Percentiles rank a stretch among this genome's conserved stretches.
Evolutionary conservation across 2,888 invertebrate species (phyloP).

Genomic region (Colostygia pectinataria): DNA sequence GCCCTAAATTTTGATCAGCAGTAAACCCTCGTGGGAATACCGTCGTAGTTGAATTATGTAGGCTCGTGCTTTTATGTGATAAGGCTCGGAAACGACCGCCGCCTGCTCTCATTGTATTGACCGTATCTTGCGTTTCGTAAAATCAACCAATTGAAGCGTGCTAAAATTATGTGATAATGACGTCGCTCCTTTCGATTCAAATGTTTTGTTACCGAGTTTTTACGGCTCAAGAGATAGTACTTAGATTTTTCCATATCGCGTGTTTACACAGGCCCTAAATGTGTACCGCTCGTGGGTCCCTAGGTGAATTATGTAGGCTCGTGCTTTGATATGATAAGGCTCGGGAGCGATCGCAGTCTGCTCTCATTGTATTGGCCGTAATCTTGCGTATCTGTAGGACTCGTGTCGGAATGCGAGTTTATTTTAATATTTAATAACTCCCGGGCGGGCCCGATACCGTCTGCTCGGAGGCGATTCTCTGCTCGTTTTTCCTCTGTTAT

Average conservation of each 20-base stretch:
- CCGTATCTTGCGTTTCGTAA: constrained; percentile 4
- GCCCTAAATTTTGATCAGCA: constrained; percentile 19
- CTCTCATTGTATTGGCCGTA: constrained; percentile 78
- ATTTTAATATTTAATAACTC: constrained; percentile 83
- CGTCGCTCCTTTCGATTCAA: background rate
- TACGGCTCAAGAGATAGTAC: constrained; percentile 8
- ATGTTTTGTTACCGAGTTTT: too few relatives aligned
- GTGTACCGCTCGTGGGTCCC: constrained; percentile 44
- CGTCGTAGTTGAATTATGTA: constrained; percentile 17
- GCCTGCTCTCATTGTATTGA: constrained; percentile 4
- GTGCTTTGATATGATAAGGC: constrained; percentile 76
- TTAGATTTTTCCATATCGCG: constrained; percentile 37
- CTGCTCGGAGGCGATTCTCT: constrained; percentile 72
- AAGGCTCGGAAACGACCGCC: constrained; percentile 7
- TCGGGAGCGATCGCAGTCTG: constrained; percentile 67
- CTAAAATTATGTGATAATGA: background rate
- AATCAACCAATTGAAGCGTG: constrained; percentile 1
- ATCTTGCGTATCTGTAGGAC: constrained; percentile 78
- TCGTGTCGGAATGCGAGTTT: constrained; percentile 81
- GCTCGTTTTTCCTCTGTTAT: constrained; percentile 76
- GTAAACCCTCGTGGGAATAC: constrained; percentile 15
- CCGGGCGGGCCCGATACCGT: constrained; percentile 74
- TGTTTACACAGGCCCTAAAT: constrained; percentile 57
- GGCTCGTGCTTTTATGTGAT: constrained; percentile 14
- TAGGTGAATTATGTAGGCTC: constrained; percentile 70